phyloP scores from a whole-genome alignment of 2,797 vertebrate species.

The Thalassophryne amazonica region DNA sequence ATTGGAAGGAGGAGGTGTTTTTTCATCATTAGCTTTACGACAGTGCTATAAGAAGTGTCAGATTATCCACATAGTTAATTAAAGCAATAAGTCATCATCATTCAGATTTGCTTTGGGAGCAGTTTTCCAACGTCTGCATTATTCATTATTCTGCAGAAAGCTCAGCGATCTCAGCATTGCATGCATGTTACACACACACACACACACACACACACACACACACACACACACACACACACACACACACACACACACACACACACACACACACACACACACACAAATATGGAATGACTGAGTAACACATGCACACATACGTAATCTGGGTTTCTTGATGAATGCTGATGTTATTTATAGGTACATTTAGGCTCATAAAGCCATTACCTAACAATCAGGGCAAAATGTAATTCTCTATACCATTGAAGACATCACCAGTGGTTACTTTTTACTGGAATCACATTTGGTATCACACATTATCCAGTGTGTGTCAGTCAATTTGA shows the following conservation, averaged over 20 bases:
- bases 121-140: constrained; percentile 24
- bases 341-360: constrained; percentile 2
- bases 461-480: too few relatives aligned
- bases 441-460: constrained; percentile 3
- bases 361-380: neutral
- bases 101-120: constrained; percentile 7
- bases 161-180: constrained; percentile 9
- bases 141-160: constrained; percentile 22
- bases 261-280: constrained; percentile 22
- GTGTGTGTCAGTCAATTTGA: too few relatives aligned
- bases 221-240: constrained; percentile 5
- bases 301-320: constrained; percentile 31
- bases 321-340: constrained; percentile 5
- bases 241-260: constrained; percentile 25
- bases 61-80: constrained; percentile 4
- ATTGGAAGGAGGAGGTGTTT: too few relatives aligned
- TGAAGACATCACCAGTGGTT: constrained; percentile 2
- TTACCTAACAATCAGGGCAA: neutral
- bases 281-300: too few relatives aligned
- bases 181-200: constrained; percentile 1
- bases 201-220: constrained; percentile 37
- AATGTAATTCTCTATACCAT: constrained; percentile 9
- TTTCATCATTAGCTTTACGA: too few relatives aligned
- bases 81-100: constrained; percentile 8
- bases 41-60: neutral